These are phyloP conservation scores for Folsomia candida DNA, from an alignment of 2,888 invertebrate species.

Conservation along the genomic window DNA sequence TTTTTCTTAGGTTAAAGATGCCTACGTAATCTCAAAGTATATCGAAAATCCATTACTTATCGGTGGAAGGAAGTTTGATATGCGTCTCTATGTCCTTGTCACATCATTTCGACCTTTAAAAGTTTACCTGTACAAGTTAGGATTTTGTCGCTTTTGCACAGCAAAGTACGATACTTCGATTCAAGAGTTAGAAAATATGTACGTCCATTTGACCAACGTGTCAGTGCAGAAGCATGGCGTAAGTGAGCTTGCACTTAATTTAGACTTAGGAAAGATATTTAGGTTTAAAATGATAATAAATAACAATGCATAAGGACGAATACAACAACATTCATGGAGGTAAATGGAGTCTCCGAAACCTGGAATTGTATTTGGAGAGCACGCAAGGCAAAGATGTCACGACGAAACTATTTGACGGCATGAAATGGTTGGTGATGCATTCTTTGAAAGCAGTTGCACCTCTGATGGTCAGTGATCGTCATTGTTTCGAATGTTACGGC, in stretches of 20 bases:
- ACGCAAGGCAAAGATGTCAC: constrained; percentile 85
- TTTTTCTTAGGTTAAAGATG: no score
- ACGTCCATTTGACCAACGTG: constrained; percentile 92
- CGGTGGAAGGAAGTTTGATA: constrained; percentile 94
- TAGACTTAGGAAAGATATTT: background rate
- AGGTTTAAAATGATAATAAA: background rate
- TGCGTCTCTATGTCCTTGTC: constrained; percentile 92
- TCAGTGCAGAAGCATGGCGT: constrained; percentile 97
- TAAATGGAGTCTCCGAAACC: constrained; percentile 88
- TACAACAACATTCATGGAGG: constrained; percentile 93
- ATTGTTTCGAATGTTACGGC: constrained; percentile 91
- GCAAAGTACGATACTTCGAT: constrained; percentile 90
- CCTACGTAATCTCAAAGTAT: constrained; percentile 93
- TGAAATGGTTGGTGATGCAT: constrained; percentile 86
- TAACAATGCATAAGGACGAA: constrained; percentile 69
- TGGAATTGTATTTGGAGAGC: constrained; percentile 84
- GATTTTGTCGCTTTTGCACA: constrained; percentile 94
- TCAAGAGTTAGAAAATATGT: constrained; percentile 85
- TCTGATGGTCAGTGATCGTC: constrained; percentile 87
- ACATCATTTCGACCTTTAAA: constrained; percentile 90
- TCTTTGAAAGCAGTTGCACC: constrained; percentile 89
- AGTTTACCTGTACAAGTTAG: constrained; percentile 85
- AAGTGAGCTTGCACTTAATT: constrained; percentile 52
- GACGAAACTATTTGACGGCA: constrained; percentile 82
- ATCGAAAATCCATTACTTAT: constrained; percentile 80